Evolutionary conservation across 1,140 invertebrate species (phyloP).

Genomic region (Drosophila leontia): DNA sequence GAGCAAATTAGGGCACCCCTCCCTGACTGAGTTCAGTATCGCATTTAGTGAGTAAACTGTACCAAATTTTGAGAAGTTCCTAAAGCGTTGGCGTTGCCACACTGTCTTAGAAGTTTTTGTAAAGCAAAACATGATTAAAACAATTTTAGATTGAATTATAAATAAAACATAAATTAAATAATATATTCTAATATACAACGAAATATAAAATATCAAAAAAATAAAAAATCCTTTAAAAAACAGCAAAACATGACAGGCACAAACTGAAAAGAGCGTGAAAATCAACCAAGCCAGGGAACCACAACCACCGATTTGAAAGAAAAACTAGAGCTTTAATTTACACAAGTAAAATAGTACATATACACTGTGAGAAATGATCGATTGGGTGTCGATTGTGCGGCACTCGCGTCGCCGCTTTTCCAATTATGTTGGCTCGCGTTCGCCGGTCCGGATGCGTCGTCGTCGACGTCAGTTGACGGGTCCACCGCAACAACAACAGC

Average conservation of each 20-base stretch:
- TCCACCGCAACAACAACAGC: constrained; percentile 59
- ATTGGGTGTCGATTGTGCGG: constrained; percentile 92
- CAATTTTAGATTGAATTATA: no score
- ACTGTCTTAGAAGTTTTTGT: no score
- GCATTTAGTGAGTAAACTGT: background rate
- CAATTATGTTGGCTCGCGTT: constrained; percentile 88
- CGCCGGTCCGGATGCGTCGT: constrained; percentile 88
- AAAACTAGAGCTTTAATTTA: constrained; percentile 18
- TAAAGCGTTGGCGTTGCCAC: no score
- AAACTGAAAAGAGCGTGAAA: constrained; percentile 13
- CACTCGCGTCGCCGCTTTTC: constrained; percentile 90
- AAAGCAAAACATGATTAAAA: background rate
- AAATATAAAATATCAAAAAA: background rate
- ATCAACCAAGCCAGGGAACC: constrained; percentile 22
- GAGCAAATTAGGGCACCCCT: background rate
- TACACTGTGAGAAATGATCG: constrained; percentile 87
- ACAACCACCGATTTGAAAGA: constrained; percentile 34
- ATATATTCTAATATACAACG: background rate
- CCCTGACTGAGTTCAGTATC: background rate
- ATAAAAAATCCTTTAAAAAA: background rate
- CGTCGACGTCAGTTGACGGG: constrained; percentile 85
- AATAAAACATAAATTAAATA: background rate
- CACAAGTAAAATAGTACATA: constrained; percentile 3
- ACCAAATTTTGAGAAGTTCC: background rate
- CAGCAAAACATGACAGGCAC: constrained; percentile 22